These are phyloP conservation scores for Physocephala rufipes DNA, from an alignment of 2,888 invertebrate genomes.

Conservation along the genomic window DNA sequence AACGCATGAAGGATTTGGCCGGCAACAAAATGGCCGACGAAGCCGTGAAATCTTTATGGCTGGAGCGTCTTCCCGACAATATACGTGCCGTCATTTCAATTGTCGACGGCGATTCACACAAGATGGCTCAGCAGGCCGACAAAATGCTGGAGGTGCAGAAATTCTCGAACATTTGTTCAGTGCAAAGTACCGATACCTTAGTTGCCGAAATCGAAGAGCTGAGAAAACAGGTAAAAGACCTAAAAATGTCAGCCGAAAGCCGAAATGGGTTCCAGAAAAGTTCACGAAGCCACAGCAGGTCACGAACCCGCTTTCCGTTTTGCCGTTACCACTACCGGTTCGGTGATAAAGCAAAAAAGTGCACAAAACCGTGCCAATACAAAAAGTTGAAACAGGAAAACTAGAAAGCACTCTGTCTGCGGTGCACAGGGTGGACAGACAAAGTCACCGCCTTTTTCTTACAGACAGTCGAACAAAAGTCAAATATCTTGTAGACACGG, in stretches of 20 bases:
- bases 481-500: conserved; percentile 21
- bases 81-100: conserved; percentile 32
- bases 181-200: conserved; percentile 13
- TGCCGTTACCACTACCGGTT: conserved; percentile 25
- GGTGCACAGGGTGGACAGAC: conserved; percentile 12
- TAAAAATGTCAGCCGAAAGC: no score
- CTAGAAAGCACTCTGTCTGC: conserved; percentile 29
- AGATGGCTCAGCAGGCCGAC: conserved; percentile 32
- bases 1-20: conserved; percentile 35
- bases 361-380: conserved; percentile 33
- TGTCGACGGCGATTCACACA: conserved; percentile 27
- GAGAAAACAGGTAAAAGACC: conserved; percentile 25
- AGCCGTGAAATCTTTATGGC: conserved; percentile 31
- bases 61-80: conserved; percentile 26
- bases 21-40: conserved; percentile 27
- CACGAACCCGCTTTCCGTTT: no score
- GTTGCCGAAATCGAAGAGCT: conserved; percentile 25
- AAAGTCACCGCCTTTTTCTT: conserved; percentile 22
- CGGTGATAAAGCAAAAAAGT: conserved; percentile 28
- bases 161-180: conserved; percentile 14
- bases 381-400: conserved; percentile 31
- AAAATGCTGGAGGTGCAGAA: conserved; percentile 22
- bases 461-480: conserved; percentile 13
- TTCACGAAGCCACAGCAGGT: no score
- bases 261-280: no score